Evolutionary conservation across 2,888 invertebrate species (phyloP), one percentile per base, ranked within the genome.

Genomic region (Drosophila anomalata): DNA sequence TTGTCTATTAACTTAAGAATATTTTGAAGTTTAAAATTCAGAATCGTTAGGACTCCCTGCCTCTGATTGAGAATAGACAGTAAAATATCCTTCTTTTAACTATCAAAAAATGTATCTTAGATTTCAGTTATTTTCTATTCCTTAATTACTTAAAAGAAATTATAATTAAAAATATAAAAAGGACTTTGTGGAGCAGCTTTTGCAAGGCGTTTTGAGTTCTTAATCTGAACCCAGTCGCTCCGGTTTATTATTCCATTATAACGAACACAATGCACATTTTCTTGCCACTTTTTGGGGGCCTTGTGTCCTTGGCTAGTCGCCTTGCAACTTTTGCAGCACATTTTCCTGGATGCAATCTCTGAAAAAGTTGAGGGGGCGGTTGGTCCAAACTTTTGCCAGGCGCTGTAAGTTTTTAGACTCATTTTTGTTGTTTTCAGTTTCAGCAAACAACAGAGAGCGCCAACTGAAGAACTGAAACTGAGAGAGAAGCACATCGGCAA

Each of bases 231-330:
- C 53, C 53, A 53, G 81, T 56, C 72, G 70, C 69, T 75, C 69
- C 80, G 77, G 86, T 83, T 83, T 83, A 86, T 86, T 84, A 84
- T 85, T 87, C 84, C 74, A 83, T 84, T 84, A 87, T 86, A 82
- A 83, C 80, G 77, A 88, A 86, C 80, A 87, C 83, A 88, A 88
- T 83, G 84, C 78, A 76, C 63, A 76, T 68, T 77, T 78, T 80
- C 67, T 42, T 42, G 52, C 26, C 73, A 86, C 78, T 72, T 80
- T 86, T 86, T 78, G 71, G 73, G 59, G 47, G 29, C 60, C 42
- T 70, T 58, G 48, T 83, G 80, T 78, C 80, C 78, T 86, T 80
- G 83, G 63, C 39, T 48, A 39, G 47, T 20, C 3, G 54, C 22
- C 60, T 77, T 75, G 61, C 71, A 73, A 78, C 81, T 84, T 84